Evolutionary conservation across 2,888 invertebrate genomes (phyloP).

Genomic region (Sipunculus nudus): DNA sequence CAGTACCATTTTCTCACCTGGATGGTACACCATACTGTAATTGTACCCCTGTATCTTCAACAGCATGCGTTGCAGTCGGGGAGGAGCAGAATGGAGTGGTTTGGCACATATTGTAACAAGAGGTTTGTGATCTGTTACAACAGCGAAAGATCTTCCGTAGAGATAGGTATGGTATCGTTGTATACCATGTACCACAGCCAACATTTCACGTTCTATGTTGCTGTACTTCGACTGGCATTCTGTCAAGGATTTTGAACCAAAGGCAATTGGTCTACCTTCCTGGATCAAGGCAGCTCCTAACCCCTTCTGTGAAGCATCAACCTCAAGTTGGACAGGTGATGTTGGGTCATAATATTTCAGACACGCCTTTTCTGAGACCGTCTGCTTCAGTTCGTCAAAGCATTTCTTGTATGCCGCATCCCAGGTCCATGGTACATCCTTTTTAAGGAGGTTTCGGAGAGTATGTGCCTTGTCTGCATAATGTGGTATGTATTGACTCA

Average conservation of each 20-base stretch:
- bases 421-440: slow-evolving; percentile 29
- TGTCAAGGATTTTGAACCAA: slow-evolving; percentile 32
- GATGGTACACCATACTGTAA: slow-evolving; percentile 17
- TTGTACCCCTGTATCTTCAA: slow-evolving; percentile 26
- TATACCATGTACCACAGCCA: slow-evolving; percentile 34
- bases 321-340: slow-evolving; percentile 34
- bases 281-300: slow-evolving; percentile 39
- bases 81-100: slow-evolving; percentile 15
- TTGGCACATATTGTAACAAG: slow-evolving; percentile 6
- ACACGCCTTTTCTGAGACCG: slow-evolving; percentile 25
- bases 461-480: slow-evolving; percentile 35
- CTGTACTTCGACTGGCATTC: slow-evolving; percentile 36
- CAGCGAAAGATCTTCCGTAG: slow-evolving; percentile 30
- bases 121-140: slow-evolving; percentile 41
- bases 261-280: slow-evolving; percentile 33
- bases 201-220: slow-evolving; percentile 38
- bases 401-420: slow-evolving; percentile 31
- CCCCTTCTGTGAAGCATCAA: slow-evolving; percentile 36
- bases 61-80: slow-evolving; percentile 26
- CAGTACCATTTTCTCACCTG: slow-evolving; percentile 23
- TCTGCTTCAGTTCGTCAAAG: slow-evolving; percentile 21
- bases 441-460: slow-evolving; percentile 31
- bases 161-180: slow-evolving; percentile 37
- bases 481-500: slow-evolving; percentile 40
- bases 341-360: slow-evolving; percentile 33